These are phyloP conservation scores for Dicaeum eximium DNA, from an alignment of 2,113 vertebrate species.

Conservation along the genomic window DNA sequence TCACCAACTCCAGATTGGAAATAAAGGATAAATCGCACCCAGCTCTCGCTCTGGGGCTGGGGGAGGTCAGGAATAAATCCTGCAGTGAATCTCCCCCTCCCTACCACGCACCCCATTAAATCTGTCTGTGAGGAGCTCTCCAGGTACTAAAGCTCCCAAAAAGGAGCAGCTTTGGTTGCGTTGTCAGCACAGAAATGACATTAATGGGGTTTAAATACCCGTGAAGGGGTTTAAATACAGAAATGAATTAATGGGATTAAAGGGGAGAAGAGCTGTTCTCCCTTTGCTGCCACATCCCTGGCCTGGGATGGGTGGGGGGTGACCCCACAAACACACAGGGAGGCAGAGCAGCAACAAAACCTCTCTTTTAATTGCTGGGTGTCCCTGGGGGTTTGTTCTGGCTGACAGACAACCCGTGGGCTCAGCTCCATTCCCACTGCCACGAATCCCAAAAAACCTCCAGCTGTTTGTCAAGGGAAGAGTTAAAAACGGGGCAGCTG, in stretches of 20 bases:
- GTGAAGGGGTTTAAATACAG: not conserved
- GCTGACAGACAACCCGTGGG: not conserved
- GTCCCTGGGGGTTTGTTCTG: constrained; percentile 66
- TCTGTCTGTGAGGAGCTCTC: not conserved
- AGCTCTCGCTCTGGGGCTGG: rapidly evolving
- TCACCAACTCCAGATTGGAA: not conserved
- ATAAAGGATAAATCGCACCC: not conserved
- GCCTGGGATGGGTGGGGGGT: not conserved
- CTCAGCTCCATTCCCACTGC: not conserved
- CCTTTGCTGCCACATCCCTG: rapidly evolving
- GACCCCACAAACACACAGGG: not conserved
- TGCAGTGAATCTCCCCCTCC: not conserved
- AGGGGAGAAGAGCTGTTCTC: rapidly evolving
- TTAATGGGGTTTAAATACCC: not conserved
- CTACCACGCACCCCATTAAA: rapidly evolving
- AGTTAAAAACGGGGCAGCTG: not conserved
- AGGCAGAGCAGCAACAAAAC: constrained; percentile 46
- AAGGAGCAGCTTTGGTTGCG: rapidly evolving
- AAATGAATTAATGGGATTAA: not conserved
- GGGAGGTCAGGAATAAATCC: not conserved
- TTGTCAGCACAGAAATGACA: rapidly evolving
- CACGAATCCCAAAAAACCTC: not conserved
- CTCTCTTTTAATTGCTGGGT: constrained; percentile 60
- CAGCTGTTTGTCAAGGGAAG: not conserved
- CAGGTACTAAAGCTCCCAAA: not conserved